Evolutionary conservation across 2,888 invertebrate species (phyloP).

Genomic region (Tinea semifulvella): DNA sequence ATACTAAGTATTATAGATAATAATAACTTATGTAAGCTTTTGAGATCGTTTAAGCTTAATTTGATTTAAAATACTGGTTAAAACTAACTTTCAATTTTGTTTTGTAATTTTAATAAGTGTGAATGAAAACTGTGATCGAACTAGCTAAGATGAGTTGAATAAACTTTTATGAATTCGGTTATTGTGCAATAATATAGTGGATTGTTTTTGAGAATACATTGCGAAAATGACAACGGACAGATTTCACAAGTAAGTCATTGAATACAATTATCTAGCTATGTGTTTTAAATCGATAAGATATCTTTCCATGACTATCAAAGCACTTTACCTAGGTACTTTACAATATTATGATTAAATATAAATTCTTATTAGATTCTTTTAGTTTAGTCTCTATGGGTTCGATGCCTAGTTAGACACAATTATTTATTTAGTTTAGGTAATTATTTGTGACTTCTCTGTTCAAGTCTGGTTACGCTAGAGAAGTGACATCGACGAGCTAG

Average conservation of each 20-base stretch:
- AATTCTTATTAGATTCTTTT: no score
- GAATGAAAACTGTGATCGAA: slow-evolving; percentile 6
- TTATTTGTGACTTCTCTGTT: no score
- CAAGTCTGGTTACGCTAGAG: no score
- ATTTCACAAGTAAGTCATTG: slow-evolving; percentile 68
- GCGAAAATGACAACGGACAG: slow-evolving; percentile 67
- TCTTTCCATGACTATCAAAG: slow-evolving; percentile 5
- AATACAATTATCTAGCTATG: slow-evolving; percentile 9
- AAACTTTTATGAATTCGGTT: slow-evolving; percentile 25
- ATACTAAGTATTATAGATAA: not conserved
- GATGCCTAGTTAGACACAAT: no score
- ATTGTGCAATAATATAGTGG: not conserved
- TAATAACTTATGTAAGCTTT: not conserved
- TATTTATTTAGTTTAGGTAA: no score
- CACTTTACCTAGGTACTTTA: no score
- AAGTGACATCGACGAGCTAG: no score
- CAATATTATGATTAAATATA: no score
- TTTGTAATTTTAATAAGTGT: not conserved
- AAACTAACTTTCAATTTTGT: not conserved
- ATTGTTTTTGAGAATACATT: slow-evolving; percentile 7
- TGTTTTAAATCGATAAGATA: slow-evolving; percentile 13
- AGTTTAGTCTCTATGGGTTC: no score
- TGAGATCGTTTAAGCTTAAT: not conserved
- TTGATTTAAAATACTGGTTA: not conserved
- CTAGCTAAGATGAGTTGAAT: slow-evolving; percentile 51